Evolutionary conservation across 2,888 invertebrate species (phyloP).

Genomic region (Agriopis marginaria): DNA sequence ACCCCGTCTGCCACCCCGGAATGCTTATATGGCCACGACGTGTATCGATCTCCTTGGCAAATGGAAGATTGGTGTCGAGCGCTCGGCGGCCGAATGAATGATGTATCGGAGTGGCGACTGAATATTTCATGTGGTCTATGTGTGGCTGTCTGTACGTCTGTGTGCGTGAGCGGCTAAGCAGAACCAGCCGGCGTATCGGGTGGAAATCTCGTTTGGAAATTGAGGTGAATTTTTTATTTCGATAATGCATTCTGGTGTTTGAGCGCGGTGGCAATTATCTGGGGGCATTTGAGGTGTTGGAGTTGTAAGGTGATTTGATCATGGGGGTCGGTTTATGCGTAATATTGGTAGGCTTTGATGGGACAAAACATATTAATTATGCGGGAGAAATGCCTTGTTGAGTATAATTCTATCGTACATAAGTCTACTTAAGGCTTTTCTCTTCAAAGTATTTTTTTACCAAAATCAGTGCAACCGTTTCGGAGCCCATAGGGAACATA

Average conservation of each 20-base stretch:
- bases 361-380: neutral
- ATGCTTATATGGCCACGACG: conserved; percentile 87
- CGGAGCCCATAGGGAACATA: no score
- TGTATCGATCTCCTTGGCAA: conserved; percentile 87
- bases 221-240: conserved; percentile 81
- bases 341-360: neutral
- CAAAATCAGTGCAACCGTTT: no score
- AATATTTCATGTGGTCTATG: conserved; percentile 74
- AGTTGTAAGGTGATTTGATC: conserved; percentile 74
- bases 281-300: conserved; percentile 61
- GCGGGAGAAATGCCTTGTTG: neutral
- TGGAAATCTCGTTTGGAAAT: conserved; percentile 76
- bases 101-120: conserved; percentile 83
- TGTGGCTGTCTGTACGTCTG: conserved; percentile 66
- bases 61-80: conserved; percentile 86
- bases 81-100: conserved; percentile 85
- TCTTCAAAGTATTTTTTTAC: no score
- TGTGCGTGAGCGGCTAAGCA: conserved; percentile 54
- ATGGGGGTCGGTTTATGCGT: conserved; percentile 59
- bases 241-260: conserved; percentile 69
- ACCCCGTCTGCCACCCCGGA: conserved; percentile 84
- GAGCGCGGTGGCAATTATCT: conserved; percentile 66
- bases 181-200: conserved; percentile 72
- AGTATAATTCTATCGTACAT: neutral
- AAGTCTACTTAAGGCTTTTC: no score